These are phyloP conservation scores for Leistus spinibarbis DNA, from an alignment of 2,888 invertebrate species.

Conservation along the genomic window DNA sequence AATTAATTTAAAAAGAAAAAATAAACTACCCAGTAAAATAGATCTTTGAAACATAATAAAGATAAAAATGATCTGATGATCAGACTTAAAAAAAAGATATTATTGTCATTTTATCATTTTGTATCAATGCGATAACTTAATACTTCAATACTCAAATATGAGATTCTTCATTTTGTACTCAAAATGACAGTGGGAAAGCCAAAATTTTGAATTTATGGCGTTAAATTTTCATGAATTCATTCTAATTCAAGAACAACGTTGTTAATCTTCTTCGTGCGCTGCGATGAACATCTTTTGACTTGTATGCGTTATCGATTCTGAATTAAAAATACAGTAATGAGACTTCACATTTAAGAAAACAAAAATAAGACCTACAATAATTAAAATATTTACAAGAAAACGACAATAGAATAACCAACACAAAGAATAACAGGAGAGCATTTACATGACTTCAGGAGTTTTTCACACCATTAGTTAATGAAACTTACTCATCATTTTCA, in stretches of 20 bases:
- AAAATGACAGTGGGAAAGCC: background rate
- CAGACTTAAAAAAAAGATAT: background rate
- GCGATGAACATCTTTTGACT: constrained; percentile 78
- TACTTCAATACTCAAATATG: background rate
- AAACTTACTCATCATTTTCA: constrained; percentile 66
- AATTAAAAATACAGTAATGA: constrained; percentile 50
- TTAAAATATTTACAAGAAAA: background rate
- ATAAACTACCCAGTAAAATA: too few relatives aligned
- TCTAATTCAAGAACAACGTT: constrained; percentile 27
- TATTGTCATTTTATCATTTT: background rate
- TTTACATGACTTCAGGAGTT: background rate
- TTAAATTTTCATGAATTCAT: background rate
- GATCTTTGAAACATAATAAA: too few relatives aligned
- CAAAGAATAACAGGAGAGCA: background rate
- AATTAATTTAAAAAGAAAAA: background rate
- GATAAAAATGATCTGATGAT: background rate
- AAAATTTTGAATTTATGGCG: background rate
- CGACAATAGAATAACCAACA: background rate
- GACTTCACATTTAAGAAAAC: background rate
- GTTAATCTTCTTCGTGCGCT: constrained; percentile 73
- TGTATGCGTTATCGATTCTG: constrained; percentile 65
- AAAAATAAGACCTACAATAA: background rate
- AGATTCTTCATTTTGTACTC: background rate
- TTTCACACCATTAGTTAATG: background rate
- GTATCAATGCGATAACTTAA: background rate